Percentiles rank a stretch among this genome's conserved stretches.
phyloP scores from a whole-genome alignment of 1,140 invertebrate species.

The Acromyrmex echinatior region DNA sequence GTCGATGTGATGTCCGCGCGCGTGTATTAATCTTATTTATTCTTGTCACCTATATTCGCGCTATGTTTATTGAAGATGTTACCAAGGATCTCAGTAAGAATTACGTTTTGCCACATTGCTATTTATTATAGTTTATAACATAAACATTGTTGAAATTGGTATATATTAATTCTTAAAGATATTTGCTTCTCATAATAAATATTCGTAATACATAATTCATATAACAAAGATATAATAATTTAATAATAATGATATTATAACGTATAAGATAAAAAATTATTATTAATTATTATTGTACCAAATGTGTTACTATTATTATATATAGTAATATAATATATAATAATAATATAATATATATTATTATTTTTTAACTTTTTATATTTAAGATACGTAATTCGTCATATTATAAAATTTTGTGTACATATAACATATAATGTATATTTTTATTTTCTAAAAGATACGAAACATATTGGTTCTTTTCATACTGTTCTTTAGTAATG shows the following conservation, averaged over 20 bases:
- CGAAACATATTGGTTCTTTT: slow-evolving; percentile 29
- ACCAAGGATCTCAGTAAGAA: background rate
- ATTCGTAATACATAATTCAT: background rate
- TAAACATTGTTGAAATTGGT: background rate
- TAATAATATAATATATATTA: slow-evolving; percentile 1
- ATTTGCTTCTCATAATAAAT: background rate
- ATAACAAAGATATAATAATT: background rate
- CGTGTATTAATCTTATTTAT: background rate
- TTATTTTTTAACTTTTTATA: background rate
- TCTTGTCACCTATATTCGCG: slow-evolving; percentile 13
- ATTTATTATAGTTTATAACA: background rate
- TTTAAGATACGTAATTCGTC: background rate
- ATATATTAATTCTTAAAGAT: background rate
- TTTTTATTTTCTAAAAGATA: background rate
- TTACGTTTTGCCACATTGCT: background rate
- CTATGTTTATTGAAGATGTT: slow-evolving; percentile 15
- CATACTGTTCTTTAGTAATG: slow-evolving; percentile 27
- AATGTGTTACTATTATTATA: background rate
- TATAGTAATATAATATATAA: background rate
- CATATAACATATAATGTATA: background rate
- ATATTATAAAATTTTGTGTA: no score
- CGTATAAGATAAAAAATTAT: background rate
- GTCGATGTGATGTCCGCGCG: slow-evolving; percentile 39
- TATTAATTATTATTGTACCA: background rate
- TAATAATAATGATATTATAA: background rate